Evolutionary conservation across 1,140 invertebrate species (phyloP).

Genomic region (Trichomalopsis sarcophagae): DNA sequence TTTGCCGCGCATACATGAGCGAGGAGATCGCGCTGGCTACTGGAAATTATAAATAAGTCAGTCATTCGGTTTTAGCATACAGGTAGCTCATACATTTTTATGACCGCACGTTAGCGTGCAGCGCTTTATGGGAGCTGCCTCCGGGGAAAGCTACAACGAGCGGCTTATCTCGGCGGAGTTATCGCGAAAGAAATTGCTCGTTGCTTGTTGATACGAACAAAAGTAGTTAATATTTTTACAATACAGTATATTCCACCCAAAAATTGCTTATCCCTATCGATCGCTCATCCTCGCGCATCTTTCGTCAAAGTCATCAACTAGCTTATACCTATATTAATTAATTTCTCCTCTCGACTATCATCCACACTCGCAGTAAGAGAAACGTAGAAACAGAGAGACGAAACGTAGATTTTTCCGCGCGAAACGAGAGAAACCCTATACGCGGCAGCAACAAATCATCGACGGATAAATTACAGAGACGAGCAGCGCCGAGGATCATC

Average conservation of each 20-base stretch:
- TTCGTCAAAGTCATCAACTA: not conserved
- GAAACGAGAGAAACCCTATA: conserved; percentile 36
- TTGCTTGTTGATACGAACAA: not conserved
- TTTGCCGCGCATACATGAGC: not conserved
- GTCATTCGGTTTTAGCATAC: conserved; percentile 47
- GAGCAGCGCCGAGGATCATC: not conserved
- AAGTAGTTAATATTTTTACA: not conserved
- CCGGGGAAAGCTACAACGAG: not conserved
- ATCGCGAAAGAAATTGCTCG: not conserved
- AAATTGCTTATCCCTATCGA: not conserved
- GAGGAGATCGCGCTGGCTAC: conserved; percentile 9
- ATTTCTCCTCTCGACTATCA: conserved; percentile 9
- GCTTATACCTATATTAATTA: conserved; percentile 6
- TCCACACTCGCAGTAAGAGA: conserved; percentile 12
- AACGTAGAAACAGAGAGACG: conserved; percentile 27
- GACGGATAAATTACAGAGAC: conserved; percentile 37
- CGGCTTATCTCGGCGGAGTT: not conserved
- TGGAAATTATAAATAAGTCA: conserved; percentile 60
- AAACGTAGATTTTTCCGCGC: conserved; percentile 25
- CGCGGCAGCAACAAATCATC: not conserved
- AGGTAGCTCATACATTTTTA: conserved; percentile 59
- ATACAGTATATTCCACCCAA: not conserved
- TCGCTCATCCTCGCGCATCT: not conserved
- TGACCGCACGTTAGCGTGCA: conserved; percentile 35
- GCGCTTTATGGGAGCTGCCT: not conserved